Percentiles rank a stretch among this genome's conserved stretches.
phyloP scores from a whole-genome alignment of 2,797 vertebrate species.

The Peromyscus attwateri region DNA sequence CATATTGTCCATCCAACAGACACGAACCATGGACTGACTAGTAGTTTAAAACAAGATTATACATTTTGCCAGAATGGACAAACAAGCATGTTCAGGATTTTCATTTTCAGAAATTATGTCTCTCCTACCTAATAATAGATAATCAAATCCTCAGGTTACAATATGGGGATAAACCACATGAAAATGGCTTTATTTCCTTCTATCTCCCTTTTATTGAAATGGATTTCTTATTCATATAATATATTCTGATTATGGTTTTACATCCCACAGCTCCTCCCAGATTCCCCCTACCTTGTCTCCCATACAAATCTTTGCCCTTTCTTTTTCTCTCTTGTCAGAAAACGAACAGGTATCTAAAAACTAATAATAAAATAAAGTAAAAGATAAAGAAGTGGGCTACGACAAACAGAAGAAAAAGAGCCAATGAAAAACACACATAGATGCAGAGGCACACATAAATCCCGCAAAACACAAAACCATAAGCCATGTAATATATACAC shows the following conservation, averaged over 20 bases:
- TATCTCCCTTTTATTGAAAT: background rate
- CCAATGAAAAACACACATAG: too few relatives aligned
- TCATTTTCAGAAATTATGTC: constrained; percentile 35
- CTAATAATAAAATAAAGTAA: background rate
- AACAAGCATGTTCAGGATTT: background rate
- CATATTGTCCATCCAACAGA: background rate
- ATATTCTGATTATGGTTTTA: background rate
- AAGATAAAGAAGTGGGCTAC: background rate
- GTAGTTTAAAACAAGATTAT: constrained; percentile 46
- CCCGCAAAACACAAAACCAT: background rate
- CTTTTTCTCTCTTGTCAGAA: background rate
- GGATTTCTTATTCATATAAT: background rate
- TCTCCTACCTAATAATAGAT: background rate
- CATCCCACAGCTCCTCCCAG: background rate
- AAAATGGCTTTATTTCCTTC: background rate
- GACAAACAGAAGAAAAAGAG: background rate
- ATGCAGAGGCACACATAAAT: background rate
- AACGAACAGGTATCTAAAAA: background rate
- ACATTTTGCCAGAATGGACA: background rate
- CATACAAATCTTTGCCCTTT: background rate
- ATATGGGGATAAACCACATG: background rate
- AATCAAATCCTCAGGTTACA: background rate
- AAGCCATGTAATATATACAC: background rate
- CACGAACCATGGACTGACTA: constrained; percentile 10
- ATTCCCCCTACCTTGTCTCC: background rate